A percentile compares a stretch with the other conserved stretches of the same genome.
phyloP scores from a whole-genome alignment of 1,140 invertebrate species.

The Eriosoma lanigerum region DNA sequence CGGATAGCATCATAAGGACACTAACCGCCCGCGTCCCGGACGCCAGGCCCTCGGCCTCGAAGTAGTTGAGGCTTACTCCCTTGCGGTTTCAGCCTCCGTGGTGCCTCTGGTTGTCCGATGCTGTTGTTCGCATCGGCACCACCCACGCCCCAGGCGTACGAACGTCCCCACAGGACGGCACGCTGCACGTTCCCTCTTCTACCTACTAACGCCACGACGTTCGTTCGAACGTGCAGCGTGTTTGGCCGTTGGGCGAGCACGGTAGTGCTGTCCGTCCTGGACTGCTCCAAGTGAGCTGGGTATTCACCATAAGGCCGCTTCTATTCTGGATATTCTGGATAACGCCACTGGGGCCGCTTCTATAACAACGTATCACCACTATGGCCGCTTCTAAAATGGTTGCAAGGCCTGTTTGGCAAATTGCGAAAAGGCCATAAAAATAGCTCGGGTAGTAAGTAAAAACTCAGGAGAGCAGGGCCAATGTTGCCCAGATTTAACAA shows the following conservation, averaged over 20 bases:
- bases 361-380: too few relatives aligned
- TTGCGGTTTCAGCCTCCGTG: neutral
- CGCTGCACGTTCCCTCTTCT: neutral
- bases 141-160: neutral
- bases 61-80: neutral
- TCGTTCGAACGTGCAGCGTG: neutral
- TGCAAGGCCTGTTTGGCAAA: neutral
- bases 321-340: too few relatives aligned
- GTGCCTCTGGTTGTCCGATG: neutral
- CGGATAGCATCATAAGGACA: neutral
- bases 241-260: neutral
- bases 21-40: neutral
- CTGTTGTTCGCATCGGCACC: neutral
- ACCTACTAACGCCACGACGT: neutral
- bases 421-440: neutral
- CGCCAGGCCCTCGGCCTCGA: neutral
- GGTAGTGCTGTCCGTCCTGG: neutral
- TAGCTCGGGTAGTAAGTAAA: neutral
- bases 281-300: neutral
- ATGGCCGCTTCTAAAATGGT: too few relatives aligned
- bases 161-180: neutral
- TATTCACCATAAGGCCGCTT: too few relatives aligned
- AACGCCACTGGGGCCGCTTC: too few relatives aligned
- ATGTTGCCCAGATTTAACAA: too few relatives aligned
- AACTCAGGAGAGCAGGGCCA: neutral